Evolutionary conservation across 2,113 vertebrate species (phyloP), one percentile per base, ranked within the genome.

Genomic region (Odontophorus gujanensis): DNA sequence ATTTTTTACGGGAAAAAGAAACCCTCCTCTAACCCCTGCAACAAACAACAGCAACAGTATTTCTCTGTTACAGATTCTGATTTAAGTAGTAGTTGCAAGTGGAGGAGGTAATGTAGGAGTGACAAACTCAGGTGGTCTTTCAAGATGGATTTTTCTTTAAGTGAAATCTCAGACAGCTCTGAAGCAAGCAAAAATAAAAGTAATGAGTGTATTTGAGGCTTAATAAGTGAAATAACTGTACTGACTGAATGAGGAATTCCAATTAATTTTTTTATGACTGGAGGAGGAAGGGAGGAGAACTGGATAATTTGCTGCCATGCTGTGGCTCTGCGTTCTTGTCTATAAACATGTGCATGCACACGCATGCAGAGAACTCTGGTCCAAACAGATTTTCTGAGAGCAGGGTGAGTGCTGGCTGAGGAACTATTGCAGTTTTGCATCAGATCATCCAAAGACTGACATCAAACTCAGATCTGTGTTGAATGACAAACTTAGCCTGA

Each of bases 301-400:
- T 55, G 9, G 19, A 25, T 78, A 32, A 42, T 71, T 84, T 66
- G 14, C 36, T 62, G 34, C 11, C 14, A 5, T n/a, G 6, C 9
- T 69, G 28, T 7, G 11, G 11, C 45, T 85, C 22, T 67, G 24
- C 11, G 66, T 74, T 5, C 21, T 82, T 73, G 68, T 63, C 25
- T 63, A 40, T 40, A 24, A 88, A 80, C 57, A 58, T 0, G 0
- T 32, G 12, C 8, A 34, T 17, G 24, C 3, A 9, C 3, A 32
- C 9, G 3, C 13, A 38, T 51, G 36, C 26, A 63, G 47, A 61
- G 30, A 71, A 72, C 81, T 78, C 11, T 7, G 13, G 36, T 61
- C 25, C 28, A 12, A 68, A n/a, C 13, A 17, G 16, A 18, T 59
- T 18, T 57, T 51, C 21, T 57, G n/a, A 13, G 12, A 62, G 8